Evolutionary conservation across 2,888 invertebrate genomes (phyloP), one percentile per base, ranked within the genome.

Genomic region (Xanthia togata): DNA sequence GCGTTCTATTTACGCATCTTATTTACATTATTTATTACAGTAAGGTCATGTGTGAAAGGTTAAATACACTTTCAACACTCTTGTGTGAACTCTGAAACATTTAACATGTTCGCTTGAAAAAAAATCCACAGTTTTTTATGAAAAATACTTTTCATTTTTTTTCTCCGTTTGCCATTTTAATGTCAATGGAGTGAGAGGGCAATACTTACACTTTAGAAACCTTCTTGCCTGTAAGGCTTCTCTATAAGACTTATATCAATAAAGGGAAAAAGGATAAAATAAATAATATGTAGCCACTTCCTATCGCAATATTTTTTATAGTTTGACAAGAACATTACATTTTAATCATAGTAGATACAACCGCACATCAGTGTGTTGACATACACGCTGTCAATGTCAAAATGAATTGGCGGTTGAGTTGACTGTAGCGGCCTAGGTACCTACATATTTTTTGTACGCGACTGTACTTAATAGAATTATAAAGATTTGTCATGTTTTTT

Each of bases 131-230:
- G 17, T 14, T 17, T 38, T 50, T 44, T 5, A 44, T n/a, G 2
- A 12, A 38, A 17, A 38, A 31, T 11, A 38, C 62, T 17, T 64
- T 9, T 11, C 1, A 4, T 50, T 57, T 26, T 9, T 47, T 60
- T 35, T n/a, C 14, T 41, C 6, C 20, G 0, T 41, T 31, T 72
- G 38, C 35, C 47, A 14, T 72, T 63, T 47, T 41, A 63, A 50
- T 72, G 31, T 41, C 38, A 63, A 64, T 35, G 17, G 41, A 64
- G n/a, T 17, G 55, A 72, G 17, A 79, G 31, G 41, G 41, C 55
- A 79, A 72, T 57, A n/a, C n/a, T n/a, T n/a, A 63, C 4, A 50
- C 55, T 47, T 55, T 71, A 79, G n/a, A 79, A 44, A 71, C 71
- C 26, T 60, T 26, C 59, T 44, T 62, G 62, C 55, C 1, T 47